Evolutionary conservation across 53 echinoderm and acorn worm species (phyloP), one percentile per base, ranked within the genome.

Genomic region (Apostichopus leukothele): DNA sequence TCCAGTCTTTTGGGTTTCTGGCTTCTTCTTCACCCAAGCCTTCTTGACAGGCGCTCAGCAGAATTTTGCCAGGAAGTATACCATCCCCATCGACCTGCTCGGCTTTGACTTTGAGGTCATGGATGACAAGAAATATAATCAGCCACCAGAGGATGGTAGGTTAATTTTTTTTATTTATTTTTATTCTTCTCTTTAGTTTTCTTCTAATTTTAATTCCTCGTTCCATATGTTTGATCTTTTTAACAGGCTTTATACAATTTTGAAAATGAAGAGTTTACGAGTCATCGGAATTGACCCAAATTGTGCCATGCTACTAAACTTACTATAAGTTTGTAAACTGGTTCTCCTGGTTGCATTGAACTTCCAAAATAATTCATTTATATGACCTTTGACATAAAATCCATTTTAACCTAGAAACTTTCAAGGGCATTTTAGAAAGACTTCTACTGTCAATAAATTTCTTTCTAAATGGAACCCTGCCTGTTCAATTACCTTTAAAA

Each of bases 11-110:
- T 98, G 98, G 98, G 83, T 98, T 67, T 98, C 98, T 23, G 98
- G 95, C 10, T 96, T 98, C 88, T 96, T 94, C 93, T 98, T 98
- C 94, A 98, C 98, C 0, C 98, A 98, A 79, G 98, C 98, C 85
- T 98, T 98, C 93, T 90, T 98, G 83, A 98, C 98, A 2, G 95
- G 98, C 53, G 95, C 95, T 75, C 98, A 98, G 88, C 98, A 98
- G 91, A 98, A 98, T 89, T 98, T 89, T 79, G 98, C 98, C 80
- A 95, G 98, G 88, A 98, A 96, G 89, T 95, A 90, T 94, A 95
- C 92, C 67, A 98, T 98, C 76, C 98, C 98, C 67, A 98, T 98
- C 75, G 97, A 98, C 84, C 80, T 98, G 80, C 89, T 98, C n/a
- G 94, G 94, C 50, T 98, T 91, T 88, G 98, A 98, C 83, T 95